Evolutionary conservation across 2,888 invertebrate genomes (phyloP).

Genomic region (Drosophila mulleri): DNA sequence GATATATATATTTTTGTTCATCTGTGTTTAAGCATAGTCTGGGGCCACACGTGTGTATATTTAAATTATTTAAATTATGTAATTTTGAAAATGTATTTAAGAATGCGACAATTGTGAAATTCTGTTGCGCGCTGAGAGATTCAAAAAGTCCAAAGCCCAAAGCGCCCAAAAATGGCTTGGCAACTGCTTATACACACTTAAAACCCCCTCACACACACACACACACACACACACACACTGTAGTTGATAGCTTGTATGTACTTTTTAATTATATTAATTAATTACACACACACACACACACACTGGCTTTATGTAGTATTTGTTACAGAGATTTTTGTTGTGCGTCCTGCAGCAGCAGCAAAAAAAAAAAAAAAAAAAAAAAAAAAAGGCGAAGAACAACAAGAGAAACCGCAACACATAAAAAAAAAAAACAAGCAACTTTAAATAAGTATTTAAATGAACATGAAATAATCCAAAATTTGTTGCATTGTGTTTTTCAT

Average conservation of each 20-base stretch:
- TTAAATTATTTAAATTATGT: conserved; percentile 61
- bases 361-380: conserved; percentile 10
- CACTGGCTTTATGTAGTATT: conserved; percentile 60
- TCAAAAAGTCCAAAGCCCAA: conserved; percentile 15
- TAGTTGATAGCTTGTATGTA: conserved; percentile 68
- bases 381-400: conserved; percentile 19
- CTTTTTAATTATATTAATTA: conserved; percentile 76
- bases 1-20: conserved; percentile 22
- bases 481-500: conserved; percentile 34
- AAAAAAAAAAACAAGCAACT: conserved; percentile 11
- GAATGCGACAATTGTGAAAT: conserved; percentile 33
- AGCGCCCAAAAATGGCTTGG: conserved; percentile 29
- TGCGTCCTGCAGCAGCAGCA: conserved; percentile 13
- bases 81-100: conserved; percentile 58
- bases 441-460: conserved; percentile 41
- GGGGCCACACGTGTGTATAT: conserved; percentile 59
- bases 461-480: conserved; percentile 1
- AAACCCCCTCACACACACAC: conserved; percentile 35
- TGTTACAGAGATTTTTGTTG: conserved; percentile 39
- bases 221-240: conserved; percentile 38
- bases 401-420: conserved; percentile 8
- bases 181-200: conserved; percentile 35
- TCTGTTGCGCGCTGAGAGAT: conserved; percentile 39
- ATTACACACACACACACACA: conserved; percentile 55
- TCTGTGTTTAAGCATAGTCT: conserved; percentile 36